phyloP scores from a whole-genome alignment of 1,140 invertebrate species.

The Hyles euphorbiae region DNA sequence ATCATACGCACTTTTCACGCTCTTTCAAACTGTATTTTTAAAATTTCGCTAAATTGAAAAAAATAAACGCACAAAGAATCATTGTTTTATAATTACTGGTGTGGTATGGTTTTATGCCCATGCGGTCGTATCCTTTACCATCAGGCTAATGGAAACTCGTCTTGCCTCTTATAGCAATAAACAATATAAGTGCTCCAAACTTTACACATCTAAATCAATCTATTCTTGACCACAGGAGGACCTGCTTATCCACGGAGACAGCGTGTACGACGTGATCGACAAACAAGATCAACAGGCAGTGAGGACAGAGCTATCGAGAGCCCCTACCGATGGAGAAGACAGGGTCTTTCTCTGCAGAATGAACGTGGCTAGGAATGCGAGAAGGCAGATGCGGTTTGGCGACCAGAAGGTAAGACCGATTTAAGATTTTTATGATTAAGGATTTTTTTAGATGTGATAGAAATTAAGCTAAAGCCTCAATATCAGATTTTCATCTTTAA shows the following conservation, averaged over 20 bases:
- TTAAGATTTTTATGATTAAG: not conserved
- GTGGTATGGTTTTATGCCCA: no score
- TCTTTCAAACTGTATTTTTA: no score
- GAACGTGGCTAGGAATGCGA: constrained; percentile 97
- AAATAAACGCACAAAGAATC: no score
- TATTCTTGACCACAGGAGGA: constrained; percentile 86
- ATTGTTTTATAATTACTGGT: no score
- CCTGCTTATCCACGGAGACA: constrained; percentile 98
- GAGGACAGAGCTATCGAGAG: constrained; percentile 90
- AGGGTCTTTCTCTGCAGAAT: constrained; percentile 96
- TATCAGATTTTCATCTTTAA: no score
- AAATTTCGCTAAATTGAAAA: no score
- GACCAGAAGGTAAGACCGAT: constrained; percentile 92
- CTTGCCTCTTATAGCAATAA: no score
- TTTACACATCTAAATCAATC: no score
- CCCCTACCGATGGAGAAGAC: constrained; percentile 79
- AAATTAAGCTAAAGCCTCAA: not conserved
- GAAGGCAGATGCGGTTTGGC: constrained; percentile 96
- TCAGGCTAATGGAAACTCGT: no score
- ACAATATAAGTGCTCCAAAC: no score
- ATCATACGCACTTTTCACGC: no score
- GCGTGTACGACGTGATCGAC: constrained; percentile 99
- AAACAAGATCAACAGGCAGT: constrained; percentile 98
- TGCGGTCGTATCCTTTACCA: no score
- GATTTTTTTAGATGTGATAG: not conserved